Evolutionary conservation across 2,113 vertebrate genomes (phyloP).

Genomic region (Lutjanus erythropterus): DNA sequence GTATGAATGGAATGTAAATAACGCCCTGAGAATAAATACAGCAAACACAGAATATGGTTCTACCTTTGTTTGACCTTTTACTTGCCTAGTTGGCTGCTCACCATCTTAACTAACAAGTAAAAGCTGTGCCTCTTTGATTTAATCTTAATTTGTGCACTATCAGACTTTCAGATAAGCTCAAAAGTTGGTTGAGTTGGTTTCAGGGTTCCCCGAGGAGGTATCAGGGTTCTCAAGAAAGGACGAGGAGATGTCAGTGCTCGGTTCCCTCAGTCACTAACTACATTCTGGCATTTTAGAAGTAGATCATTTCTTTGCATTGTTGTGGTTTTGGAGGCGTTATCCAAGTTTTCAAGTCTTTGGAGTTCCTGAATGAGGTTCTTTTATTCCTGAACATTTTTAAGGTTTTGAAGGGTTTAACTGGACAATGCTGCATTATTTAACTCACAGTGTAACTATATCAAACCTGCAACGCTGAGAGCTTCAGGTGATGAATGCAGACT

Average conservation of each 20-base stretch:
- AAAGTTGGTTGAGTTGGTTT: background rate
- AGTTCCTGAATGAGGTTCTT: no score
- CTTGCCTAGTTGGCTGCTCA: background rate
- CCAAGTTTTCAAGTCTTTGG: no score
- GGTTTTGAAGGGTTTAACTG: background rate
- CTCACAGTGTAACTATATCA: background rate
- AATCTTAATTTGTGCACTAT: background rate
- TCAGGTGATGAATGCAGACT: background rate
- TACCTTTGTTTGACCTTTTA: background rate
- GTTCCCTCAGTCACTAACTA: no score
- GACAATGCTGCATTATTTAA: background rate
- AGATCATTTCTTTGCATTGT: background rate
- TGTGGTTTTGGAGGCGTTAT: background rate
- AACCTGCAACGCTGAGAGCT: background rate
- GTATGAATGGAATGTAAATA: conserved; percentile 24
- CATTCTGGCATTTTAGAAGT: no score
- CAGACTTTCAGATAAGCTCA: background rate
- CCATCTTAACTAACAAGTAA: background rate
- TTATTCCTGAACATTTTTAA: background rate
- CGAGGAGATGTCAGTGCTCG: no score
- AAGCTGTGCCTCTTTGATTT: background rate
- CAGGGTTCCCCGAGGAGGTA: background rate
- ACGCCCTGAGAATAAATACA: background rate
- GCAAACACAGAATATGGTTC: background rate
- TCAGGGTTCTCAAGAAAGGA: no score